Percentiles rank a stretch among this genome's conserved stretches.
Evolutionary conservation across 2,797 vertebrate genomes (phyloP).

Genomic region (Neomorphus geoffroyi): DNA sequence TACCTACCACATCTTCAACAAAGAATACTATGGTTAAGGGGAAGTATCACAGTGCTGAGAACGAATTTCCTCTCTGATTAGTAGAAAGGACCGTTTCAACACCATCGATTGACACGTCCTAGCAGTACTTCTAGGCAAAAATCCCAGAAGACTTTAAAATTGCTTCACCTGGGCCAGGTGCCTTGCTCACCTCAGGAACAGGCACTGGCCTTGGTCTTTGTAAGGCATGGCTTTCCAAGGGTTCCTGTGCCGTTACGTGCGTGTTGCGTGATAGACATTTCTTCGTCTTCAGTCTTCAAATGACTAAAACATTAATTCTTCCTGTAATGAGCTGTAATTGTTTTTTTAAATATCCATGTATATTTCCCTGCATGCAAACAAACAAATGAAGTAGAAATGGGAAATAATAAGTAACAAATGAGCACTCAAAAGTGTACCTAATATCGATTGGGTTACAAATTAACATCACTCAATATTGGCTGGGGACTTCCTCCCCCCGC

Average conservation of each 20-base stretch:
- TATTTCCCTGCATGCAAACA: not conserved
- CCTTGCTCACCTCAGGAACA: not conserved
- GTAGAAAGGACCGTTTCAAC: not conserved
- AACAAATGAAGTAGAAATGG: not conserved
- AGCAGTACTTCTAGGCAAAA: not conserved
- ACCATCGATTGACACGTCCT: not conserved
- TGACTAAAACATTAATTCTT: not conserved
- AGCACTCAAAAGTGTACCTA: not conserved
- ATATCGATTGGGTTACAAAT: not conserved
- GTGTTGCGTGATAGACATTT: rapidly evolving
- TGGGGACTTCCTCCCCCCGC: rapidly evolving
- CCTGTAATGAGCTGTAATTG: not conserved
- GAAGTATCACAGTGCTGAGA: not conserved
- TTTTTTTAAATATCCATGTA: not conserved
- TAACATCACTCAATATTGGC: not conserved
- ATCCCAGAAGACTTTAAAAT: not conserved
- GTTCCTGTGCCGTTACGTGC: not conserved
- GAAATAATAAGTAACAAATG: not conserved
- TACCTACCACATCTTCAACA: not conserved
- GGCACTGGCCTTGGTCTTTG: not conserved
- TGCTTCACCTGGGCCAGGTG: not conserved
- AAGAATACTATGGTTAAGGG: not conserved
- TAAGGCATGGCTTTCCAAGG: not conserved
- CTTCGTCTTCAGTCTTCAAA: not conserved
- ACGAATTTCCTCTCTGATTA: not conserved